phyloP scores from a whole-genome alignment of 2,888 invertebrate genomes.

The Lottia gigantea region DNA sequence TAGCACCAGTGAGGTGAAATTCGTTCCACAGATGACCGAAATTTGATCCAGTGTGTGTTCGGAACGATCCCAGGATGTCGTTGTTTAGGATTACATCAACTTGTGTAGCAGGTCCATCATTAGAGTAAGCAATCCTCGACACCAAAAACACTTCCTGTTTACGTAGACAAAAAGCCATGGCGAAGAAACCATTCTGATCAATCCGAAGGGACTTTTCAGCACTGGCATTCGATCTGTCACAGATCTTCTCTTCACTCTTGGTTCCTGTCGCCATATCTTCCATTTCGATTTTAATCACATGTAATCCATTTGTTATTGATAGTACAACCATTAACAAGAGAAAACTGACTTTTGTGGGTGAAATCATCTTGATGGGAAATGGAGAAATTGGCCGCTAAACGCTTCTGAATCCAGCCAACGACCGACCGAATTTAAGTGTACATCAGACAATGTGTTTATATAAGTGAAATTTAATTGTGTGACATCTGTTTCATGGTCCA shows the following conservation, averaged over 20 bases:
- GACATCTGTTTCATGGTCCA: too few relatives aligned
- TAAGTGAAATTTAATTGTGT: too few relatives aligned
- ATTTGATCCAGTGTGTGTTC: background rate
- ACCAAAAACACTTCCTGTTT: background rate
- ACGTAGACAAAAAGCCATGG: background rate
- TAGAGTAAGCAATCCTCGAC: background rate
- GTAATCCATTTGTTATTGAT: background rate
- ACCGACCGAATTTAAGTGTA: too few relatives aligned
- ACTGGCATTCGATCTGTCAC: background rate
- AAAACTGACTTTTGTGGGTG: too few relatives aligned
- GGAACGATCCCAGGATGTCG: background rate
- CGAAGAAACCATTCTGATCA: background rate
- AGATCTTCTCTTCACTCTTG: background rate
- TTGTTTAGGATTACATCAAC: background rate
- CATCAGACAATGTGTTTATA: too few relatives aligned
- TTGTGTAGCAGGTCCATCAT: background rate
- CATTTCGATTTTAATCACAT: background rate
- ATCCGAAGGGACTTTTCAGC: background rate
- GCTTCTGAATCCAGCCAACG: too few relatives aligned
- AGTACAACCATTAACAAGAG: too few relatives aligned
- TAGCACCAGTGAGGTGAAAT: background rate
- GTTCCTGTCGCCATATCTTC: background rate
- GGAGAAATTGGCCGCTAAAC: too few relatives aligned
- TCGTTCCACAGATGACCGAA: slow-evolving; percentile 3
- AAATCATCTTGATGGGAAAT: too few relatives aligned